phyloP scores from a whole-genome alignment of 2,888 invertebrate species.

The Stegophylla sp. region DNA sequence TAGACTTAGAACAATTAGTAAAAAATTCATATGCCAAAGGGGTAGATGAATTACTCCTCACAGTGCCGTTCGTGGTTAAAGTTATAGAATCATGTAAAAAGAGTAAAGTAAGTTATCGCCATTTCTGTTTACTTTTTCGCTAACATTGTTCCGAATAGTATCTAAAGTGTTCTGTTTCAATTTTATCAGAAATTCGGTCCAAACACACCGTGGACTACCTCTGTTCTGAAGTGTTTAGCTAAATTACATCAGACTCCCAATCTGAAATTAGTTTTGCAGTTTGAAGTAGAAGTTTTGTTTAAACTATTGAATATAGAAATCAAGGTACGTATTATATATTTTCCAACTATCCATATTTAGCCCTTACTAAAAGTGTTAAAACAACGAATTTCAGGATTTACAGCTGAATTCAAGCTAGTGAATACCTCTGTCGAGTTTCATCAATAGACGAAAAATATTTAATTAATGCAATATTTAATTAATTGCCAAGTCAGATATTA shows the following conservation, averaged over 20 bases:
- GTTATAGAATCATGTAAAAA: constrained; percentile 95
- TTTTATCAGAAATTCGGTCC: neutral
- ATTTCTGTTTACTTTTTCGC: too few species aligned
- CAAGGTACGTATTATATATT: neutral
- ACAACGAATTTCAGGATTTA: too few species aligned
- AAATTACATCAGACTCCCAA: neutral
- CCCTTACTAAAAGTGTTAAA: too few species aligned
- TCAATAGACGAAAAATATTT: too few species aligned
- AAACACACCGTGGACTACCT: neutral
- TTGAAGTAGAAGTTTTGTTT: neutral
- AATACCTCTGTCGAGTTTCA: too few species aligned
- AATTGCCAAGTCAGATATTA: too few species aligned
- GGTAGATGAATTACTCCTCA: constrained; percentile 94
- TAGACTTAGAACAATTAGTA: constrained; percentile 91
- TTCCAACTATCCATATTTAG: neutral
- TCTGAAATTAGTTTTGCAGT: neutral
- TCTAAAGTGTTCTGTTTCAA: too few species aligned
- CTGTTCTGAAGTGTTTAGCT: neutral
- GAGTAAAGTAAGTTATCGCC: constrained; percentile 74
- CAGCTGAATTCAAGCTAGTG: too few species aligned
- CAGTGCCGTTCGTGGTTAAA: constrained; percentile 98
- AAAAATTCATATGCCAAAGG: constrained; percentile 98
- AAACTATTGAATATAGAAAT: neutral
- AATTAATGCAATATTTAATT: too few species aligned
- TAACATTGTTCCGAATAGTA: too few species aligned